Evolutionary conservation across 2,888 invertebrate genomes (phyloP), one percentile per base, ranked within the genome.

Genomic region (Apamea sordens): DNA sequence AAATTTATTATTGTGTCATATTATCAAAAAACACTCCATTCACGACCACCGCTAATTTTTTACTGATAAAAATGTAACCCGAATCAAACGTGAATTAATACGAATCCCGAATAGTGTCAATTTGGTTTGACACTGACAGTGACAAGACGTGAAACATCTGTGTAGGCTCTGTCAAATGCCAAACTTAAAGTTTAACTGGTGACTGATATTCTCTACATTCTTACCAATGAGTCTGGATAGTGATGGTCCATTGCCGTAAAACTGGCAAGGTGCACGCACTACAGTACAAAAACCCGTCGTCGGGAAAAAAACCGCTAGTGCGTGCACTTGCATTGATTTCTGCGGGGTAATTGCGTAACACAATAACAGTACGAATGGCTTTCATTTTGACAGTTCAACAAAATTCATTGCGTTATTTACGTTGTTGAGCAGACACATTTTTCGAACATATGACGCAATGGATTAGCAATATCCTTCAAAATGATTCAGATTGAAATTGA

Each of bases 11-110:
- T 67, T 69, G 72, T 71, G 76, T 73, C 87, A 79, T 86, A 68
- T 44, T 80, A 81, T 36, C 59, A 68, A 69, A 73, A 76, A 28
- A 44, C 75, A 79, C 79, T 76, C 82, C 77, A 28, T 59, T 73
- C 82, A 74, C 83, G 80, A 72, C 76, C 84, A 89, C 89, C 76
- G 78, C 80, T 74, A 88, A 81, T 83, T 86, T 87, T 80, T 85
- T 69, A 87, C 84, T 89, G 88, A 78, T 79, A 69, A 86, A 82
- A 79, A 36, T 61, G 36, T 79, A 76, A 61, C 53, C 67, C 15
- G 68, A 84, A 68, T 67, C 61, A 77, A 61, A n/a, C 47, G 69
- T 71, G 80, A 76, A 76, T 69, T 72, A 69, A 77, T 59, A 74
- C 59, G 44, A 68, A 67, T 50, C 32, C 70, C 7, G 65, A 79